Evolutionary conservation across 2,113 vertebrate species (phyloP), one percentile per base, ranked within the genome.

Genomic region (Brachyhypopomus gauderio): DNA sequence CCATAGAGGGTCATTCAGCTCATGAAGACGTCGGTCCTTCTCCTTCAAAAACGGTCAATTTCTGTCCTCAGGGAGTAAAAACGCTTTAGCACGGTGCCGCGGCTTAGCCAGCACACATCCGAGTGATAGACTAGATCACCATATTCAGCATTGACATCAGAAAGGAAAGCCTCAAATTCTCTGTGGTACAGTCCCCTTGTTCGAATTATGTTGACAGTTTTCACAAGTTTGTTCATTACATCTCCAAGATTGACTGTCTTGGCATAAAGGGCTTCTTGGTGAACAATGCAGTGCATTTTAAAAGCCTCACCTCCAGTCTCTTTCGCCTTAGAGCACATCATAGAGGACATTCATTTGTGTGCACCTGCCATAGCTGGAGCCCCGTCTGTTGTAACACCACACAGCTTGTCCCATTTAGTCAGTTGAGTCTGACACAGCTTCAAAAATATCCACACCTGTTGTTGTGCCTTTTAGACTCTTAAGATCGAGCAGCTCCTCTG

Each of bases 1-100:
- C 70, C 69, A 83, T 60, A 83, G 38, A 83, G 81, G 75, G 81
- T 83, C 63, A 77, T 27, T 82, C 62, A 76, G 72, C 62, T 82
- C 75, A 74, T 79, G 69, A 73, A 79, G 75, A 72, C 76, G 76
- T 83, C 64, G 22, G 64, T 30, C 64, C 62, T 82, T 82, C 22
- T 77, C 67, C 59, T 75, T 67, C 62, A 81, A 81, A 81, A 81
- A 75, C 72, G 60, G 72, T 75, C 48, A 34, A 81, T 83, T 77
- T 83, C 75, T 77, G 66, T 66, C 76, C 55, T 77, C 74, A 72
- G 79, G 7, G 74, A 71, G 55, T 72, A 77, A 71, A 77, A 71
- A 22, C 20, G 34, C 34, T 48, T 5, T 9, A 77, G 63, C 63
- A 66, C 38, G 23, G 73, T 36, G 71, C n/a, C n/a, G n/a, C n/a